A percentile compares a stretch with the other conserved stretches of the same genome.
phyloP scores from a whole-genome alignment of 2,888 invertebrate genomes.

The Drosophila limbata region DNA sequence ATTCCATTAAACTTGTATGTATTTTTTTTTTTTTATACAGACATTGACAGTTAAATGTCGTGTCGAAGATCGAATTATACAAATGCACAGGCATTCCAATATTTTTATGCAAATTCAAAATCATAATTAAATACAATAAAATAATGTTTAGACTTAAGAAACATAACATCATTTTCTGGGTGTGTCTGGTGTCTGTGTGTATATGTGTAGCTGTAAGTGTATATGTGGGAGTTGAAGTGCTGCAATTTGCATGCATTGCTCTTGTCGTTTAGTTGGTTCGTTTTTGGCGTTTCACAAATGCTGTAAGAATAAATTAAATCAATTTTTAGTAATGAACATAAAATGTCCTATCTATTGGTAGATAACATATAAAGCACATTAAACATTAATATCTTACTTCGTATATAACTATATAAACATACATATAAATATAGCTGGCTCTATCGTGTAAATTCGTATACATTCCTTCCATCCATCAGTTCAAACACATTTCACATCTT shows the following conservation, averaged over 20 bases:
- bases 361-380: constrained; percentile 32
- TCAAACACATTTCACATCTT: constrained; percentile 22
- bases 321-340: constrained; percentile 38
- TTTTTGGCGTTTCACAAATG: constrained; percentile 69
- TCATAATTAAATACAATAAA: constrained; percentile 4
- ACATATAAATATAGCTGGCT: constrained; percentile 48
- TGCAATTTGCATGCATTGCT: constrained; percentile 71
- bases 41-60: constrained; percentile 27
- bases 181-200: constrained; percentile 27
- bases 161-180: constrained; percentile 37
- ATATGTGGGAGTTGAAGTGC: constrained; percentile 37
- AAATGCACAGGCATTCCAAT: constrained; percentile 30
- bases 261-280: constrained; percentile 56
- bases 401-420: constrained; percentile 46
- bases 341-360: constrained; percentile 14
- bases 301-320: constrained; percentile 64
- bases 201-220: constrained; percentile 35
- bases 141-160: constrained; percentile 18
- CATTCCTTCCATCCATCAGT: constrained; percentile 50
- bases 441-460: constrained; percentile 63
- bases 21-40: constrained; percentile 19
- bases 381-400: constrained; percentile 34
- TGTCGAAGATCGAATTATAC: constrained; percentile 19
- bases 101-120: constrained; percentile 17
- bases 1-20: constrained; percentile 29